Conservation (phyloP, 1,140 invertebrate species). For the Anastrepha ludens region DNA sequence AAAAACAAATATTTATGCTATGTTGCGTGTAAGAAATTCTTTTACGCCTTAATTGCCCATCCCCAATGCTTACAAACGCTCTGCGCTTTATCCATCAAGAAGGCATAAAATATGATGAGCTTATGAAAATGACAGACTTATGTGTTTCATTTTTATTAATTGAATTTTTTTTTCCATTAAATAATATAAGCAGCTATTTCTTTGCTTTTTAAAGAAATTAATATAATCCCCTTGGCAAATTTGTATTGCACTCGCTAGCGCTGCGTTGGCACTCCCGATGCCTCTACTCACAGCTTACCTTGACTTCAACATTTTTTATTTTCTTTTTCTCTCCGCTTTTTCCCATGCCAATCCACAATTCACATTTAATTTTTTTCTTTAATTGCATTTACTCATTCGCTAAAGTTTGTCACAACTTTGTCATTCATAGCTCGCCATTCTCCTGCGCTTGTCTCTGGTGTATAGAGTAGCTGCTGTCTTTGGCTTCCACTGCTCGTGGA, state of each 20-base stretch:
- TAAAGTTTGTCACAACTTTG: conserved; percentile 38
- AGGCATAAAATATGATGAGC: background rate
- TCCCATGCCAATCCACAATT: background rate
- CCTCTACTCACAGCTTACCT: conserved; percentile 7
- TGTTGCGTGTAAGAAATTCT: background rate
- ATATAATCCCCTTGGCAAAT: conserved; percentile 41
- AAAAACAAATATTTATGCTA: background rate
- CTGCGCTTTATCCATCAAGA: background rate
- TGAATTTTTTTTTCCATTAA: background rate
- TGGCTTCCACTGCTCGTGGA: background rate
- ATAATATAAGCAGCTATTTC: conserved; percentile 18
- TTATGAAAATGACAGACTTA: background rate
- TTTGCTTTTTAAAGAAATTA: conserved; percentile 9
- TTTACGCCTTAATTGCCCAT: background rate
- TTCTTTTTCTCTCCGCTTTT: background rate
- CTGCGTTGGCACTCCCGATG: background rate
- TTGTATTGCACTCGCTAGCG: conserved; percentile 14
- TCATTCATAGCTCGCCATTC: background rate
- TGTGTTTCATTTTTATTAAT: background rate
- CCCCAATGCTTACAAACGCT: background rate
- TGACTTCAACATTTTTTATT: background rate
- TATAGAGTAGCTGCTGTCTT: background rate
- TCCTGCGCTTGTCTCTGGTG: background rate
- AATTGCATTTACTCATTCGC: conserved; percentile 26
- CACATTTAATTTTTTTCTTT: conserved; percentile 16